Evolutionary conservation across 2,113 vertebrate genomes (phyloP), one percentile per base, ranked within the genome.

Genomic region (Oncorhynchus keta): DNA sequence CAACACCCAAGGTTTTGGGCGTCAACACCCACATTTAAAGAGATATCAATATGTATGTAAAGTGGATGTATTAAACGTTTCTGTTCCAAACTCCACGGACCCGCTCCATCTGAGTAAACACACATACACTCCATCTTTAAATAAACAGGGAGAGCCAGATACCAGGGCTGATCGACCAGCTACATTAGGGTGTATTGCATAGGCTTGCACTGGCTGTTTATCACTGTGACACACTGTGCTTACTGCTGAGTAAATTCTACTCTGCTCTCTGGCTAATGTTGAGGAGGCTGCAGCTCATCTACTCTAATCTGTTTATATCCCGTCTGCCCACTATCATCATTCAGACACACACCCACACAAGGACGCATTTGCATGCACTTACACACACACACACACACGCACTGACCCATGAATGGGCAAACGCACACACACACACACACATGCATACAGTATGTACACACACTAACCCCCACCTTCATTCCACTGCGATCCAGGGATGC

Each of bases 401-500:
- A 24, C 24, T 24, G 24, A 24, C 24, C 24, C 24, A 24, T 24
- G 24, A 24, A 24, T 24, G 24, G 24, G 24, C 24, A 24, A 24
- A 24, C 24, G 24, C 24, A 28, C 11, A 3, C 28, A 16, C 16
- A 57, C 55, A 5, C 55, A 57, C 55, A 57, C 16, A 5, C 55
- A 57, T 16, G 18, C 55, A 57, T 4, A 57, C 55, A 57, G 18
- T 16, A 57, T 16, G 18, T 16, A 57, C n/a, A 62, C 59, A n/a
- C 4, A 22, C 71, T 62, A 9, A 57, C 65, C 4, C 2, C 49
- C 57, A 14, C 51, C 66, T 39, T 26, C 24, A 9, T 5, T 59
- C 22, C 1, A 30, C 84, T 94, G 94, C 93, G 66, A 89, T 93
- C 78, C 92, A 92, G 76, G 89, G 90, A 14, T 95, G 94, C 79